A percentile compares a stretch with the other conserved stretches of the same genome.
Evolutionary conservation across 2,888 invertebrate genomes (phyloP).

Genomic region (Tachina fera): DNA sequence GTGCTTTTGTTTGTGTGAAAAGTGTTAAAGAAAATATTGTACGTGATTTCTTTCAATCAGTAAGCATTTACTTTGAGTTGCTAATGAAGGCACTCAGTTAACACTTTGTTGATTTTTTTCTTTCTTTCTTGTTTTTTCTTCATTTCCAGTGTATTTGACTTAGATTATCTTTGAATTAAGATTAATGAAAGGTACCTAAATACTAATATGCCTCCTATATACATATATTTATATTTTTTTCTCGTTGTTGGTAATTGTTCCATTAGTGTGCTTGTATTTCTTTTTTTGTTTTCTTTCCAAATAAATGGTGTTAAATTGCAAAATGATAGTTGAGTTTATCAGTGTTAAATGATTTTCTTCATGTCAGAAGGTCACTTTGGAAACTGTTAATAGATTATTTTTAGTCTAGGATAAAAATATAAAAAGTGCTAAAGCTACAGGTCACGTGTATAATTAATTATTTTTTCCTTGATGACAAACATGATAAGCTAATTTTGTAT

Average conservation of each 20-base stretch:
- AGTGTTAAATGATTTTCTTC: constrained; percentile 47
- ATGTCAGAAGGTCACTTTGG: constrained; percentile 13
- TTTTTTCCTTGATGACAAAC: neutral
- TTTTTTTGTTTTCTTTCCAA: neutral
- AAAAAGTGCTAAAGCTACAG: neutral
- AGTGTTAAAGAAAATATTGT: constrained; percentile 45
- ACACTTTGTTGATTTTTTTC: constrained; percentile 49
- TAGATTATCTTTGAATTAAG: constrained; percentile 69
- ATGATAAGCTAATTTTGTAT: neutral
- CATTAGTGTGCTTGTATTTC: neutral
- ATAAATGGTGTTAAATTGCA: constrained; percentile 52
- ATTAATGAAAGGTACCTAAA: constrained; percentile 64
- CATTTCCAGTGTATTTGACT: constrained; percentile 30
- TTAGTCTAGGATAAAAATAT: too few species aligned
- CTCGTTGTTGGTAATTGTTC: neutral
- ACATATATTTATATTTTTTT: neutral
- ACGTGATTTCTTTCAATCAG: constrained; percentile 70
- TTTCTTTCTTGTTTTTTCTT: constrained; percentile 6
- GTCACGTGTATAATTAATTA: constrained; percentile 22
- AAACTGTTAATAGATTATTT: constrained; percentile 25
- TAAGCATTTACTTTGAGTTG: constrained; percentile 62
- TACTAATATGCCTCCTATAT: constrained; percentile 21
- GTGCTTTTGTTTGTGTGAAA: neutral
- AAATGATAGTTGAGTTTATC: constrained; percentile 49
- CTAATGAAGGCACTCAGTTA: constrained; percentile 66